phyloP scores from a whole-genome alignment of 2,797 vertebrate genomes.

The Dromococcyx pavoninus region DNA sequence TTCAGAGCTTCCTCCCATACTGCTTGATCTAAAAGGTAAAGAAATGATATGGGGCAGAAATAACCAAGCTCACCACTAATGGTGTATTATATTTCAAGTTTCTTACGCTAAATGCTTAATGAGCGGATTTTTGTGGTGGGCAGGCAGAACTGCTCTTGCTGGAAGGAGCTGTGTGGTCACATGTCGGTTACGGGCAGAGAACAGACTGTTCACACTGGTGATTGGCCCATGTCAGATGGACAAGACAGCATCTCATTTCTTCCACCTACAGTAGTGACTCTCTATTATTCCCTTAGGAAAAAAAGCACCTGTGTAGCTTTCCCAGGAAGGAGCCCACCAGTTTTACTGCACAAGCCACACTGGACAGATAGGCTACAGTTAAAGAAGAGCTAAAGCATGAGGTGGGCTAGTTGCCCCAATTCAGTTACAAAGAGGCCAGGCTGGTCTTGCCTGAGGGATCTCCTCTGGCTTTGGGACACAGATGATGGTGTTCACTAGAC shows the following conservation, averaged over 20 bases:
- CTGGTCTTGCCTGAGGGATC: neutral
- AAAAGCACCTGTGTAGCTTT: neutral
- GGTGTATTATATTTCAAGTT: neutral
- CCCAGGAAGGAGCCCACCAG: neutral
- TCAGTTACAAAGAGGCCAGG: neutral
- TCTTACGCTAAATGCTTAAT: neutral
- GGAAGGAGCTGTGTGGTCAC: neutral
- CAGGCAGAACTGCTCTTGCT: neutral
- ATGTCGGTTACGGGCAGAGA: neutral
- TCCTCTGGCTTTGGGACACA: neutral
- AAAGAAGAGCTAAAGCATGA: neutral
- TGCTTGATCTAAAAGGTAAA: neutral
- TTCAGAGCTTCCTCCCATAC: neutral
- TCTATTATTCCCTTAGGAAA: neutral
- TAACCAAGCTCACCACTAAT: neutral
- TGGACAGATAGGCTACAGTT: neutral
- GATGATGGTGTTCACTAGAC: neutral
- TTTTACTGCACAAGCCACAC: neutral
- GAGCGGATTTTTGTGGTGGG: neutral
- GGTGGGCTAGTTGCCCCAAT: too few species aligned
- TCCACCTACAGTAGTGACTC: accelerated
- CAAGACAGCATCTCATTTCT: neutral
- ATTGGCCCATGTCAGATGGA: neutral
- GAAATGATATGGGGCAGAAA: neutral
- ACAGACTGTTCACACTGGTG: neutral